phyloP scores from a whole-genome alignment of 2,888 invertebrate genomes.

The Magallana nippona region DNA sequence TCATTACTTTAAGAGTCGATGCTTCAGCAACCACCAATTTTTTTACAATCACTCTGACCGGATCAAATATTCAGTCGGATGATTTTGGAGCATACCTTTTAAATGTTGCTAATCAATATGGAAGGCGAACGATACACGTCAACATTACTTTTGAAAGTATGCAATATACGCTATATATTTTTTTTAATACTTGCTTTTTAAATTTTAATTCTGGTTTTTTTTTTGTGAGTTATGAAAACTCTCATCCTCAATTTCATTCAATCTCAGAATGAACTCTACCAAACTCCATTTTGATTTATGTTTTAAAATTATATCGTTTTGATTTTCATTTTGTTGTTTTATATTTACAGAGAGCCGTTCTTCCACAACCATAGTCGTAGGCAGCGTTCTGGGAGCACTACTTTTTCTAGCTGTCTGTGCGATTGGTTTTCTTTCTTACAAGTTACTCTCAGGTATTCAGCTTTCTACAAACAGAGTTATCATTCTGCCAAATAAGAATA shows the following conservation, averaged over 20 bases:
- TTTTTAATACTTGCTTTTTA: no score
- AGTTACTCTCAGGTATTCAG: neutral
- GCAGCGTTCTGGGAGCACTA: neutral
- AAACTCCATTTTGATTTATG: no score
- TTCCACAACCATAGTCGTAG: neutral
- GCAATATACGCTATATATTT: no score
- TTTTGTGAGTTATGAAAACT: no score
- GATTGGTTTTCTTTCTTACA: neutral
- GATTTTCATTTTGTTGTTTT: no score
- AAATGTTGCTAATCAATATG: neutral
- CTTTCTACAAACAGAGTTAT: no score
- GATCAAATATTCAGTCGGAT: constrained; percentile 3
- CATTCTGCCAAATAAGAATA: no score
- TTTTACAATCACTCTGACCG: neutral
- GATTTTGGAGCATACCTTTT: neutral
- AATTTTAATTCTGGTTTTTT: no score
- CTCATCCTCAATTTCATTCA: no score
- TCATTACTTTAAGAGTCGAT: neutral
- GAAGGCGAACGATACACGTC: neutral
- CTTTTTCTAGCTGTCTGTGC: neutral
- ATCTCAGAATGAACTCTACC: no score
- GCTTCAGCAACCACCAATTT: neutral
- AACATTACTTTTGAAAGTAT: neutral
- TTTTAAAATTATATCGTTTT: no score
- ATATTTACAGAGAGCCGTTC: no score